Evolutionary conservation across 53 echinoderm and acorn worm genomes (phyloP), one percentile per base, ranked within the genome.

Genomic region (Stichopus horrens): DNA sequence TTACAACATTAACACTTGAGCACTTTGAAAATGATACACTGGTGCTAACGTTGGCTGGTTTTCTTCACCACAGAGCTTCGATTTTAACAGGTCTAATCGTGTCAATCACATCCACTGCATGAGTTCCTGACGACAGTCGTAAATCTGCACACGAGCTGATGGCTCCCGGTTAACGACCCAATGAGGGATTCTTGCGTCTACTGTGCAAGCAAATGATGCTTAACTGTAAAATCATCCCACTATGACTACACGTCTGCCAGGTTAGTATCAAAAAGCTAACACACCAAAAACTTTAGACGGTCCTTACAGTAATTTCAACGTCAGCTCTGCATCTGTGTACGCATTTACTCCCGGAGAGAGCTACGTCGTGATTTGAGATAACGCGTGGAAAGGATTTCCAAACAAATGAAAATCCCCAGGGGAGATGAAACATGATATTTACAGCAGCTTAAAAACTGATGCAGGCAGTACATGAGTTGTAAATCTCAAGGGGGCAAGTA

Each of bases 161-260:
- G 19, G 71, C 71, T 71, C n/a, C 71, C 19, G 71, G 71, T 71
- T 71, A 71, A 71, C 71, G 71, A 71, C 71, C 71, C 19, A 71
- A 7, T 18, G 71, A 71, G 71, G 14, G 71, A 7, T 71, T 71
- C 71, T 13, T 13, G 10, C 63, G 16, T n/a, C 71, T 20, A 18
- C 63, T 16, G 19, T 20, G 19, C 71, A 19, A 20, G 5, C 71
- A 20, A n/a, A 71, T 63, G 63, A 8, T 63, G n/a, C 7, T 20
- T 71, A 71, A 71, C 16, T 71, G 2, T 8, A 18, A 71, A 71
- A 71, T 71, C n/a, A 71, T 18, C 71, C 19, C 18, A 18, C 2
- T 71, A 71, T 71, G 18, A 71, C 71, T 71, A 7, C 19, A 20
- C 71, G 19, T 37, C 37, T 71, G 71, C n/a, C 71, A 18, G 19